phyloP scores from a whole-genome alignment of 2,113 vertebrate species.

The Rhadina sibilatrix region DNA sequence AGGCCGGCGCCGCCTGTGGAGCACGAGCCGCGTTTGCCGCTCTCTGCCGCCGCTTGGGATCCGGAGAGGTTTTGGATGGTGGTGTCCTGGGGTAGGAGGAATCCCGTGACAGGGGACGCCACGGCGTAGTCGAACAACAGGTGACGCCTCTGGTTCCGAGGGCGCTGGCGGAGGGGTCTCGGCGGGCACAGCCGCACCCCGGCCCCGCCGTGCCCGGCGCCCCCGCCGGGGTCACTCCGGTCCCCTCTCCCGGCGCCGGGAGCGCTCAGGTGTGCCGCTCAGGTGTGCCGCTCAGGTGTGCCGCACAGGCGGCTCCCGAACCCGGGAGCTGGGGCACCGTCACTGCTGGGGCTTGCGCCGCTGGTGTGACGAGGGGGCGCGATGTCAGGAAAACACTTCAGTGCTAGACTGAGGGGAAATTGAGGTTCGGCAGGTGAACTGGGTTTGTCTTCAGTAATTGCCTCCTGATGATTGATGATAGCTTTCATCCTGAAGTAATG shows the following conservation, averaged over 20 bases:
- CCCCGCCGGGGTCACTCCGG: too few species aligned
- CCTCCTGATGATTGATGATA: not conserved
- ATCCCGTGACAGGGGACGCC: rapidly evolving
- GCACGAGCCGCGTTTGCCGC: not conserved
- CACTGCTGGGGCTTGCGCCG: rapidly evolving
- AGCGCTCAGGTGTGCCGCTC: not conserved
- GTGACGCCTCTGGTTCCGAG: not conserved
- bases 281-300: rapidly evolving
- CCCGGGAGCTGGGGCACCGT: rapidly evolving
- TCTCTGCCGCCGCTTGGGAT: not conserved
- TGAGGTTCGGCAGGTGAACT: not conserved
- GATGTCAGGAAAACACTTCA: rapidly evolving
- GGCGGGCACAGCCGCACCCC: not conserved
- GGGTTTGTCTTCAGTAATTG: not conserved
- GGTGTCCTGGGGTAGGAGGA: rapidly evolving
- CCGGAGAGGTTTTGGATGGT: rapidly evolving
- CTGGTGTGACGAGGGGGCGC: rapidly evolving
- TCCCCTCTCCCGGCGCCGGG: too few species aligned
- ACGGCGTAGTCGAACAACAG: not conserved
- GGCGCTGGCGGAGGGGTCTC: not conserved
- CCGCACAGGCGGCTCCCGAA: rapidly evolving
- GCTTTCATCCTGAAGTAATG: not conserved
- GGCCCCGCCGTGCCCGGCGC: not conserved
- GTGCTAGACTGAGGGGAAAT: rapidly evolving
- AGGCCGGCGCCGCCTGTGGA: not conserved